phyloP scores from a whole-genome alignment of 1,140 invertebrate genomes.

The Drosophila gunungcola region DNA sequence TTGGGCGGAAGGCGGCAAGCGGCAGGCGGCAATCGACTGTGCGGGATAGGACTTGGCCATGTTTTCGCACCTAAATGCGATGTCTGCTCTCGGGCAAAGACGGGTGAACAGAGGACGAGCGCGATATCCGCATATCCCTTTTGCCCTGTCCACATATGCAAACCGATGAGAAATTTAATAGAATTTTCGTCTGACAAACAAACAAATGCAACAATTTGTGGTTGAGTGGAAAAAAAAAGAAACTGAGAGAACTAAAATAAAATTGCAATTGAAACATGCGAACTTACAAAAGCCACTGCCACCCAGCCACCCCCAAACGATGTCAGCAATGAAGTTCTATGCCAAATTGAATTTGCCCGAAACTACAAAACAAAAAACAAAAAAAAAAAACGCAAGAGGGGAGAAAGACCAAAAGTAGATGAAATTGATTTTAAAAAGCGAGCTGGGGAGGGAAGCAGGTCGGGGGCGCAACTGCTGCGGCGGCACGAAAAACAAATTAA shows the following conservation, averaged over 20 bases:
- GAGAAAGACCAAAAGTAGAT: conserved; percentile 64
- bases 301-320: conserved; percentile 4
- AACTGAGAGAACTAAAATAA: conserved; percentile 36
- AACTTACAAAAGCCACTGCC: conserved; percentile 34
- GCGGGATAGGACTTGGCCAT: conserved; percentile 48
- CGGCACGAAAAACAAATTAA: conserved; percentile 82
- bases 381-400: conserved; percentile 28
- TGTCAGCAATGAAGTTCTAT: conserved; percentile 53
- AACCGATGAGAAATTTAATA: conserved; percentile 60
- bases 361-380: conserved; percentile 69
- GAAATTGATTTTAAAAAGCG: conserved; percentile 82
- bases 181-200: conserved; percentile 47
- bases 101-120: conserved; percentile 6
- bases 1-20: conserved; percentile 17
- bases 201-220: conserved; percentile 69
- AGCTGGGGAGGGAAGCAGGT: conserved; percentile 9
- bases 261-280: conserved; percentile 70
- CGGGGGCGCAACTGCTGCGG: conserved; percentile 50
- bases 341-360: conserved; percentile 78
- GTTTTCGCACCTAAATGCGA: conserved; percentile 65
- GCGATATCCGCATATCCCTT: not conserved
- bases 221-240: conserved; percentile 50
- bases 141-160: conserved; percentile 33
- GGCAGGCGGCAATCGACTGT: not conserved
- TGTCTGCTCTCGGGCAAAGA: conserved; percentile 25